Conservation (phyloP, 2,113 vertebrate genomes). For the Aix galericulata region DNA sequence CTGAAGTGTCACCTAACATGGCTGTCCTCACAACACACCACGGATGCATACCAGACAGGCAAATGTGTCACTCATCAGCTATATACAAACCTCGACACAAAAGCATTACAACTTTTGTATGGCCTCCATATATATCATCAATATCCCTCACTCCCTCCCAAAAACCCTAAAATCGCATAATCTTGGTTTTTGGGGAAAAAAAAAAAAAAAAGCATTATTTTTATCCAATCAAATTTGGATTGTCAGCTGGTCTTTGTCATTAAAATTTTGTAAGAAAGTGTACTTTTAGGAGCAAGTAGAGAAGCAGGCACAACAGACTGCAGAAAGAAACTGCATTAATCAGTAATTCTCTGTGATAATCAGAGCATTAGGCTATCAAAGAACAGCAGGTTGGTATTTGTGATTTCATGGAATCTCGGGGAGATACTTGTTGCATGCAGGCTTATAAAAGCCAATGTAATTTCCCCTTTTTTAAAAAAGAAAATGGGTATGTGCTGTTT, state of each 20-base stretch:
- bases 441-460: neutral
- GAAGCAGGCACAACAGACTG: neutral
- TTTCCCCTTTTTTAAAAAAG: neutral
- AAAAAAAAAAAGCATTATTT: neutral
- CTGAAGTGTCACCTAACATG: neutral
- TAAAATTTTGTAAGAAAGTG: neutral
- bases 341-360: neutral
- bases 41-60: fast-evolving
- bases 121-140: neutral
- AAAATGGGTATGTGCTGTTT: neutral
- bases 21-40: neutral
- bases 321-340: neutral
- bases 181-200: neutral
- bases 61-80: neutral
- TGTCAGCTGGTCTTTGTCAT: neutral
- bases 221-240: neutral
- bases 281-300: neutral
- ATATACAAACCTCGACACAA: neutral
- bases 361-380: neutral
- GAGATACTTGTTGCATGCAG: neutral
- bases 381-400: neutral
- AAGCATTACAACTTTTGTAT: neutral
- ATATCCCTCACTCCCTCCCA: neutral
- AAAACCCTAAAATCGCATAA: neutral
- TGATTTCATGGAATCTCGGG: neutral